Evolutionary conservation across 2,113 vertebrate species (phyloP).

Genomic region (Argyrosomus japonicus): DNA sequence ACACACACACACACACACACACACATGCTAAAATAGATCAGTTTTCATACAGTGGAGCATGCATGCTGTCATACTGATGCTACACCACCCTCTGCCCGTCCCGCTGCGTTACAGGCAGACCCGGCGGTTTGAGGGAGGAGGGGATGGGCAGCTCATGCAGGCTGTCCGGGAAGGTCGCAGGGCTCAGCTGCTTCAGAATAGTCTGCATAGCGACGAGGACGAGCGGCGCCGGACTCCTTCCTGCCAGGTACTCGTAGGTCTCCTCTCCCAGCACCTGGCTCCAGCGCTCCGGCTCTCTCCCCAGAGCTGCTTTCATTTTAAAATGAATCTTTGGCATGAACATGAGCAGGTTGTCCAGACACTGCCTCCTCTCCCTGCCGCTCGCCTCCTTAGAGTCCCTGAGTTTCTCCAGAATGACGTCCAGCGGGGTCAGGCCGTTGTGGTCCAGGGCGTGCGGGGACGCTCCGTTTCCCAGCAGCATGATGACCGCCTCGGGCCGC

Average conservation of each 20-base stretch:
- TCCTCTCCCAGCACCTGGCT: slow-evolving; percentile 85
- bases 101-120: slow-evolving; percentile 49
- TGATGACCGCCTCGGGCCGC: slow-evolving; percentile 85
- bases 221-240: slow-evolving; percentile 85
- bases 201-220: slow-evolving; percentile 89
- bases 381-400: slow-evolving; percentile 82
- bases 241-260: slow-evolving; percentile 85
- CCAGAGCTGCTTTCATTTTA: slow-evolving; percentile 84
- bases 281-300: slow-evolving; percentile 85
- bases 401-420: slow-evolving; percentile 87
- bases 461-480: slow-evolving; percentile 88
- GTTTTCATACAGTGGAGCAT: slow-evolving; percentile 72
- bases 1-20: slow-evolving; percentile 3
- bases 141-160: slow-evolving; percentile 90
- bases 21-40: neutral
- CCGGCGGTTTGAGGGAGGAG: slow-evolving; percentile 84
- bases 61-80: slow-evolving; percentile 75
- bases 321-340: slow-evolving; percentile 87
- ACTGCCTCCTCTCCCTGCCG: slow-evolving; percentile 82
- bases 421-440: slow-evolving; percentile 87
- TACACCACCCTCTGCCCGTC: slow-evolving; percentile 30
- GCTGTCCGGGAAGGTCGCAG: slow-evolving; percentile 85
- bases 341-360: slow-evolving; percentile 88
- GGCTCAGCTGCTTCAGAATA: slow-evolving; percentile 86
- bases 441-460: slow-evolving; percentile 86